Evolutionary conservation across 2,888 invertebrate species (phyloP).

Genomic region (Limnephilus marmoratus): DNA sequence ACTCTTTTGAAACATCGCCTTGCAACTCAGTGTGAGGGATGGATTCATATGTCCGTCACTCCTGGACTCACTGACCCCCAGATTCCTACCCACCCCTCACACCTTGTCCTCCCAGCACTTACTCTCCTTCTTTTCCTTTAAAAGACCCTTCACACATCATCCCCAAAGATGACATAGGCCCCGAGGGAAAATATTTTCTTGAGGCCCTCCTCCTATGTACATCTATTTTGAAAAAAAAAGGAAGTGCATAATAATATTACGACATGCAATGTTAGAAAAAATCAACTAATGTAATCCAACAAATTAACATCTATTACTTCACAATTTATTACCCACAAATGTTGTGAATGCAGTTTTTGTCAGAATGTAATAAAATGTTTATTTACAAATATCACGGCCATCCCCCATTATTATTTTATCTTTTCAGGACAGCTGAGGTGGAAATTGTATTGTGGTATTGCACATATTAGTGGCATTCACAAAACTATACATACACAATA

Average conservation of each 20-base stretch:
- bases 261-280: not conserved
- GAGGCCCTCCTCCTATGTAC: no score
- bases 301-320: not conserved
- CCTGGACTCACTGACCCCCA: no score
- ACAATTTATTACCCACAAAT: not conserved
- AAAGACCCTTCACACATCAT: no score
- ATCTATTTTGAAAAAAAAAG: not conserved
- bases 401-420: not conserved
- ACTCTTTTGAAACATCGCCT: no score
- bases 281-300: not conserved
- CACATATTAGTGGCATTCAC: not conserved
- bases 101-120: no score
- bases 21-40: no score
- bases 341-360: not conserved
- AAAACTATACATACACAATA: not conserved
- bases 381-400: not conserved
- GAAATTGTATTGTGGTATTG: not conserved
- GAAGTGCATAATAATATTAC: not conserved
- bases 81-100: no score
- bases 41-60: no score
- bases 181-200: no score
- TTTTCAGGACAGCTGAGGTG: not conserved
- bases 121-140: no score
- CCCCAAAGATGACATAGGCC: no score
- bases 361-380: not conserved